phyloP scores from a whole-genome alignment of 2,113 vertebrate genomes.

The Entelurus aequoreus region DNA sequence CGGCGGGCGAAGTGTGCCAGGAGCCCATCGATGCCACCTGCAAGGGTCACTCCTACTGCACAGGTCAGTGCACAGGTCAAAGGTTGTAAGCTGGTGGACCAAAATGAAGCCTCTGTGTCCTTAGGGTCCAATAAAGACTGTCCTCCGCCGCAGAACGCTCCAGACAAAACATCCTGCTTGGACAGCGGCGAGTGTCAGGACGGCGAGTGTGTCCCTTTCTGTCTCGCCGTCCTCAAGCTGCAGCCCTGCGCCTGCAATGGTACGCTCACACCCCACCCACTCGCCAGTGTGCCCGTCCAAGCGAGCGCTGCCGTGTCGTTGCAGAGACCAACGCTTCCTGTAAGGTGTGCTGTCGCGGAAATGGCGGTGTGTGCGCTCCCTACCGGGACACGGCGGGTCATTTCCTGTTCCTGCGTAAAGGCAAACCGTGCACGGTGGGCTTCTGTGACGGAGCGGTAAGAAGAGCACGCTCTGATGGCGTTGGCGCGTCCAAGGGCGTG shows the following conservation, averaged over 20 bases:
- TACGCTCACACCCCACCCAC: constrained; percentile 27
- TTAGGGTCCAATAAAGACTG: constrained; percentile 86
- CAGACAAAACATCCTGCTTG: constrained; percentile 80
- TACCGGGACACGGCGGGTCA: constrained; percentile 51
- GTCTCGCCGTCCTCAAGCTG: constrained; percentile 75
- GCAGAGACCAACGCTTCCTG: constrained; percentile 85
- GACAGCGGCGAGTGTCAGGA: constrained; percentile 84
- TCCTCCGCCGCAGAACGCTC: constrained; percentile 82
- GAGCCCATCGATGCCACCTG: constrained; percentile 93
- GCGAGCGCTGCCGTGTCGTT: neutral
- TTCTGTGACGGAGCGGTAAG: constrained; percentile 90
- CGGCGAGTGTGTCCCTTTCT: constrained; percentile 90
- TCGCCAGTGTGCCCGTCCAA: neutral
- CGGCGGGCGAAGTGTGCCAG: constrained; percentile 83
- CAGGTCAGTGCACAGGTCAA: constrained; percentile 72
- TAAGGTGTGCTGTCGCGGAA: constrained; percentile 85
- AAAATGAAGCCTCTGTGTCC: neutral
- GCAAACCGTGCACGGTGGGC: constrained; percentile 94
- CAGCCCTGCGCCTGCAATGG: constrained; percentile 88
- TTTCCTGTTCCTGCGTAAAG: constrained; percentile 86
- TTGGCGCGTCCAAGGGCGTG: neutral
- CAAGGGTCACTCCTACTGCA: constrained; percentile 89
- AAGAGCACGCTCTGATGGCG: neutral
- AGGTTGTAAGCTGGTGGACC: too few species aligned
- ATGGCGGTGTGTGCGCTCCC: constrained; percentile 70